A percentile compares a stretch with the other conserved stretches of the same genome.
These are phyloP conservation scores for Oreochromis tanganicae DNA, from an alignment of 2,113 vertebrate genomes.

Conservation along the genomic window DNA sequence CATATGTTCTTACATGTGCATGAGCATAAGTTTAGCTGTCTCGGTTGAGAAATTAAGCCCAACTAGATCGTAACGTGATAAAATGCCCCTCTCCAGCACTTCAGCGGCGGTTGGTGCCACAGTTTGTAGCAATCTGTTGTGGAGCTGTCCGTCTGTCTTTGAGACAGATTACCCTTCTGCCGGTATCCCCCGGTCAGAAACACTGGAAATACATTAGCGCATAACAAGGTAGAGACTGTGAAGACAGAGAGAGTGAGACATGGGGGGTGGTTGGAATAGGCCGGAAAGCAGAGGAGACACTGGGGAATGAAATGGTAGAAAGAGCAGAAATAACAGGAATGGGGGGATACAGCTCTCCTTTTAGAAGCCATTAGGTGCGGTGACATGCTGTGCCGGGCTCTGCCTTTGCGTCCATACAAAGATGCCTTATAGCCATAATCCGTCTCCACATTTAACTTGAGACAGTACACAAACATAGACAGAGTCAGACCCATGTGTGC, in stretches of 20 bases:
- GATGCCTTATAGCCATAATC: not conserved
- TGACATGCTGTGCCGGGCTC: constrained; percentile 13
- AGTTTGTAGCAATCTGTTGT: constrained; percentile 10
- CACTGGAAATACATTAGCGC: constrained; percentile 31
- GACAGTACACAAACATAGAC: not conserved
- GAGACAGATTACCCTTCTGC: constrained; percentile 34
- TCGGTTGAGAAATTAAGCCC: not conserved
- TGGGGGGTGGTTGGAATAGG: not conserved
- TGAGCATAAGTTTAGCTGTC: not conserved
- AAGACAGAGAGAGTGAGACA: constrained; percentile 2
- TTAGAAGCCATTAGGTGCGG: constrained; percentile 34
- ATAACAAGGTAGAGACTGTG: constrained; percentile 22
- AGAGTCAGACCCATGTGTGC: not conserved
- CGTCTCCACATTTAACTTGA: not conserved
- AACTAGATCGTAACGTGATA: not conserved
- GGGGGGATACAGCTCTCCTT: not conserved
- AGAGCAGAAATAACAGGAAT: not conserved
- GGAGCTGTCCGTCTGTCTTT: constrained; percentile 22
- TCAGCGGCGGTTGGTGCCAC: constrained; percentile 6
- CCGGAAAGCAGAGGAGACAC: not conserved
- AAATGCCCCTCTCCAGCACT: not conserved
- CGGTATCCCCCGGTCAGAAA: constrained; percentile 2
- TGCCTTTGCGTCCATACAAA: not conserved
- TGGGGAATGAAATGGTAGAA: not conserved
- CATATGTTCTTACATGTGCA: not conserved